Base-by-base conservation (phyloP, 2,113 vertebrate species). In the Hassar affinis region DNA sequence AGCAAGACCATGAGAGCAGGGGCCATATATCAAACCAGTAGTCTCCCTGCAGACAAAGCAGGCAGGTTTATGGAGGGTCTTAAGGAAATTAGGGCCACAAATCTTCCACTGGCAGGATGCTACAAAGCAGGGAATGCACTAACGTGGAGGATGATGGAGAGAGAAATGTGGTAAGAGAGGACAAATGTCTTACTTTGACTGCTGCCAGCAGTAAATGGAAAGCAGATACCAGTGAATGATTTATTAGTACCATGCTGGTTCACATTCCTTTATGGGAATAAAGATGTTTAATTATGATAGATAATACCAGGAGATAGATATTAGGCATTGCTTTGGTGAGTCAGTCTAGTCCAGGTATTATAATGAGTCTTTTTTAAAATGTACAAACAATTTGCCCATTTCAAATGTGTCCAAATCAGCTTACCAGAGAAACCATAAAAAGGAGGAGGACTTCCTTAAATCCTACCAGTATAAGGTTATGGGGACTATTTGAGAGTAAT, bases 1-100 rank as follows among this genome's bases (percentile, higher is more conserved):
- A 87, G 78, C 59, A 54, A 82, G 80, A 86, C 85, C 81, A 84
- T 78, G 81, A 79, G 79, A 61, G 86, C 81, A 52, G 78, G 47
- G 79, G 79, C 66, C 77, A 78, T 89, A 87, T 86, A 81, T 90
- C 78, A 85, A 68, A 66, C 84, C 45, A 78, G 79, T 77, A 71
- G 74, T 78, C 69, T 71, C 83, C 86, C 79, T 79, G 83, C 81
- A 88, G 87, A 88, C 89, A 88, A 86, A 84, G 83, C 80, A 49
- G 86, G 71, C 89, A 87, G 89, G 61, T 90, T 90, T 88, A 90
- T 88, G 83, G 86, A 75, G 66, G 85, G 87, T 88, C 87, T 85
- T 88, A 81, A 88, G 86, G 85, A 88, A 88, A 90, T 90, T 56
- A 86, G 86, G 81, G 86, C 57, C 81, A 90, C 85, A 87, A 90